phyloP scores from a whole-genome alignment of 1,140 invertebrate species.

The Drosophila nigrodunni region DNA sequence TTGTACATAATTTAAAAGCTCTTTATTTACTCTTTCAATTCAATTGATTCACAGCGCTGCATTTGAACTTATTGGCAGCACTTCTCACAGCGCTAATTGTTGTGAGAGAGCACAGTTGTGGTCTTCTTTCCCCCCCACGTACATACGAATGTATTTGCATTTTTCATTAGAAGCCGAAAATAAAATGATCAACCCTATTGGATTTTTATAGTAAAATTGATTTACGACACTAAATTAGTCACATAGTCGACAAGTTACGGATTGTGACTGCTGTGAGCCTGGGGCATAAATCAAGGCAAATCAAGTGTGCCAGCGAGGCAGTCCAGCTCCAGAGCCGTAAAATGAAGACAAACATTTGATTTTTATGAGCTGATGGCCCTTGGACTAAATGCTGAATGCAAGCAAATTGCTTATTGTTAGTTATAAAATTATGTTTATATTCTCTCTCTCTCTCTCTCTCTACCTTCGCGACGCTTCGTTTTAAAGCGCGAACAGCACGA shows the following conservation, averaged over 20 bases:
- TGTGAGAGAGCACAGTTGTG: slow-evolving; percentile 50
- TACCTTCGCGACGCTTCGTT: not conserved
- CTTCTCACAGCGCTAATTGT: slow-evolving; percentile 60
- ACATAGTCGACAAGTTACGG: slow-evolving; percentile 60
- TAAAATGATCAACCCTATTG: slow-evolving; percentile 64
- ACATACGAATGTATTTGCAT: slow-evolving; percentile 42
- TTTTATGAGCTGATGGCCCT: slow-evolving; percentile 78
- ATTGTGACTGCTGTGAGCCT: slow-evolving; percentile 31
- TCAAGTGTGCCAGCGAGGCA: slow-evolving; percentile 10
- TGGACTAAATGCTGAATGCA: slow-evolving; percentile 41
- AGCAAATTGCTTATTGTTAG: slow-evolving; percentile 59
- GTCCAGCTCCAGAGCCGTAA: slow-evolving; percentile 51
- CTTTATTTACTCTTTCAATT: slow-evolving; percentile 5
- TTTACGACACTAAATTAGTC: slow-evolving; percentile 77
- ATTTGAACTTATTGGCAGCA: slow-evolving; percentile 29
- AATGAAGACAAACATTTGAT: slow-evolving; percentile 78
- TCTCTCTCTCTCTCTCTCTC: not conserved
- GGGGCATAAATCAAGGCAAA: slow-evolving; percentile 69
- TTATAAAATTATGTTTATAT: slow-evolving; percentile 53
- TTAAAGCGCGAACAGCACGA: slow-evolving; percentile 76
- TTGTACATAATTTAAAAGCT: not conserved
- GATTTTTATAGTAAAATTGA: slow-evolving; percentile 75
- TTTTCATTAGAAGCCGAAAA: slow-evolving; percentile 60
- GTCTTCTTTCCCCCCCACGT: not conserved
- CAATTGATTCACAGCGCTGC: slow-evolving; percentile 15